Evolutionary conservation across 2,888 invertebrate genomes (phyloP).

Genomic region (Zygothrica quintamaculata): DNA sequence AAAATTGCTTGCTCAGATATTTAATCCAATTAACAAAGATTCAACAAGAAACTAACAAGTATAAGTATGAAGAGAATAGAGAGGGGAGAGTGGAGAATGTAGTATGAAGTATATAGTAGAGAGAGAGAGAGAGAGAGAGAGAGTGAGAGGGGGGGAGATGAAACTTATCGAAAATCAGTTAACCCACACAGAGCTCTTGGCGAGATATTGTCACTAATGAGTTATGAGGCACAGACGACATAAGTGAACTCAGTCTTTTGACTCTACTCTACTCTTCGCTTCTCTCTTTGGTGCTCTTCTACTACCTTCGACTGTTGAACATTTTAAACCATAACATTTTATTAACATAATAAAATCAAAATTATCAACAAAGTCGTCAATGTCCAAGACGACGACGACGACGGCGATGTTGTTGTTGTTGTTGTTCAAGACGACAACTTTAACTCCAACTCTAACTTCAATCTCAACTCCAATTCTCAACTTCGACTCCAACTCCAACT

Average conservation of each 20-base stretch:
- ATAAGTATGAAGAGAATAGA: constrained; percentile 28
- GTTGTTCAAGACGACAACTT: constrained; percentile 51
- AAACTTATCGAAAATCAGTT: constrained; percentile 78
- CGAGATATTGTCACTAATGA: constrained; percentile 80
- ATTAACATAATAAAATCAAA: constrained; percentile 83
- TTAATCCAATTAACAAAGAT: constrained; percentile 77
- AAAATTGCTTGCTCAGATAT: constrained; percentile 68
- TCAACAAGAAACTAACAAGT: background rate
- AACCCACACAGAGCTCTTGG: constrained; percentile 67
- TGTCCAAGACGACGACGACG: constrained; percentile 55
- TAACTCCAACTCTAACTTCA: background rate
- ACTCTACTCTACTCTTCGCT: too few species aligned
- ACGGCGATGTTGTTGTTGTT: background rate
- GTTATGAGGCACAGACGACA: constrained; percentile 80
- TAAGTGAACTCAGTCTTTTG: constrained; percentile 47
- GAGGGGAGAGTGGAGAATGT: background rate
- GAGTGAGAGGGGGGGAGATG: constrained; percentile 26
- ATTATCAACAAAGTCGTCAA: constrained; percentile 82
- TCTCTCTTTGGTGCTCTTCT: too few species aligned
- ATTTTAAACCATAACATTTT: constrained; percentile 83
- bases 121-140: constrained; percentile 8
- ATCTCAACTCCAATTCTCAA: background rate
- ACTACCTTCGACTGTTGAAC: constrained; percentile 64
- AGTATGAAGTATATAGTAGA: background rate
- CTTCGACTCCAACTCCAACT: background rate